Evolutionary conservation across 1,140 invertebrate genomes (phyloP).

Genomic region (Homarus americanus): DNA sequence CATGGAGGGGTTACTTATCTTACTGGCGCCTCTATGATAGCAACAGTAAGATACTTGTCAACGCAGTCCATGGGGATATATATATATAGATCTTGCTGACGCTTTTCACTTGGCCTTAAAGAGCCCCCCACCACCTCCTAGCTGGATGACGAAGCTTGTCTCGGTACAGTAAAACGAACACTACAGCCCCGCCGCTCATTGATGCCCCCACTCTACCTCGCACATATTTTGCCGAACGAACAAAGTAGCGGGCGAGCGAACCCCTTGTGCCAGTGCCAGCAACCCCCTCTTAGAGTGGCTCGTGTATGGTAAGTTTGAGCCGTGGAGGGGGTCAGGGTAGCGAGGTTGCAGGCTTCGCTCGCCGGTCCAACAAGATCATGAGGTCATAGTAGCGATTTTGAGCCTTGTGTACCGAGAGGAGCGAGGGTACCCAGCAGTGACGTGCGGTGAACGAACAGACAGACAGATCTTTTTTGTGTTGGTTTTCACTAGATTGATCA

Average conservation of each 20-base stretch:
- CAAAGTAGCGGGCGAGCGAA: conserved; percentile 45
- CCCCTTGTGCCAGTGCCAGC: background rate
- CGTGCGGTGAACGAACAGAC: background rate
- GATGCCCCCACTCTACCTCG: conserved; percentile 70
- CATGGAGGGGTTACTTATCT: background rate
- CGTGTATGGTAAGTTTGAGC: background rate
- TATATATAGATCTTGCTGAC: too few species aligned
- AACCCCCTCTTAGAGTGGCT: background rate
- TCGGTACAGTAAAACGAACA: conserved; percentile 54
- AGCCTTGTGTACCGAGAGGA: conserved; percentile 12
- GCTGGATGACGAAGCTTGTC: background rate
- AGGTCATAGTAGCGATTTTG: conserved; percentile 37
- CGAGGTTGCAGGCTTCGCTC: conserved; percentile 24
- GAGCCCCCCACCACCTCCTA: too few species aligned
- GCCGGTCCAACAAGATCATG: conserved; percentile 48
- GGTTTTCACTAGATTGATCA: background rate
- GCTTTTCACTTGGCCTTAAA: too few species aligned
- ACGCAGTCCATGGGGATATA: too few species aligned
- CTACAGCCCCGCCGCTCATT: conserved; percentile 56
- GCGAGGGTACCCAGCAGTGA: too few species aligned
- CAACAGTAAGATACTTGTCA: background rate
- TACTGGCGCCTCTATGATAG: background rate
- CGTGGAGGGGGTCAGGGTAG: background rate
- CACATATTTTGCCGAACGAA: conserved; percentile 72
- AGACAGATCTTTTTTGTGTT: background rate